These are phyloP conservation scores for Bursaphelenchus mucronatus DNA, from an alignment of 1,140 invertebrate species.

Conservation along the genomic window DNA sequence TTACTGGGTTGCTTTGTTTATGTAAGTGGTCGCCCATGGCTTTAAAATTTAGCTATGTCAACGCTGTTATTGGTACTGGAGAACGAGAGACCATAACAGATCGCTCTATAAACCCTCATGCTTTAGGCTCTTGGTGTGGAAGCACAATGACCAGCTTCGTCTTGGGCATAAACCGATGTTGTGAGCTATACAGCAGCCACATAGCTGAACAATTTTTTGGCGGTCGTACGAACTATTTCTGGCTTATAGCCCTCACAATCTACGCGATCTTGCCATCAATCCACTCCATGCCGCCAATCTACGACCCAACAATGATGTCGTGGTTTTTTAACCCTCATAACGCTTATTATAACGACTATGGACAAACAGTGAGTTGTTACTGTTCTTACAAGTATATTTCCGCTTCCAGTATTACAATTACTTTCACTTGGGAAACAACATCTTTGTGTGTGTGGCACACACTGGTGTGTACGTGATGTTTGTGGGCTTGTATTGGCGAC, in stretches of 20 bases:
- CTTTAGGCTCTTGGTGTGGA: conserved; percentile 24
- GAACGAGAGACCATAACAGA: no score
- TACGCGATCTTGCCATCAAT: conserved; percentile 11
- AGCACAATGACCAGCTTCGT: conserved; percentile 12
- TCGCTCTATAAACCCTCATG: no score
- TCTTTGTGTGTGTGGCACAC: not conserved
- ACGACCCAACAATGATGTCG: conserved; percentile 3
- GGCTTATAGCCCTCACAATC: not conserved
- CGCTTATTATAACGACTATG: conserved; percentile 8
- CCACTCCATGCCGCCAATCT: conserved; percentile 13
- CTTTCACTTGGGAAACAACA: not conserved
- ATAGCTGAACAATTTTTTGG: conserved; percentile 13
- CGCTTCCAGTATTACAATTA: not conserved
- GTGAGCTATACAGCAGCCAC: conserved; percentile 11
- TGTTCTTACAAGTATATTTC: no score
- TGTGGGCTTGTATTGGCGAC: not conserved
- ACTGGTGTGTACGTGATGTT: not conserved
- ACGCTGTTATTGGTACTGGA: no score
- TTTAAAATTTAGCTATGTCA: no score
- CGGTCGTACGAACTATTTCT: not conserved
- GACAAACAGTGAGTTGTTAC: no score
- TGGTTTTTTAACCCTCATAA: conserved; percentile 23
- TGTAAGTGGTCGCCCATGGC: no score
- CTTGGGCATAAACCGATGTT: conserved; percentile 22
- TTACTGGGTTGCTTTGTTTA: no score